A percentile compares a stretch with the other conserved stretches of the same genome.
Evolutionary conservation across 2,797 vertebrate species (phyloP).

Genomic region (Eurystomus glaucurus): DNA sequence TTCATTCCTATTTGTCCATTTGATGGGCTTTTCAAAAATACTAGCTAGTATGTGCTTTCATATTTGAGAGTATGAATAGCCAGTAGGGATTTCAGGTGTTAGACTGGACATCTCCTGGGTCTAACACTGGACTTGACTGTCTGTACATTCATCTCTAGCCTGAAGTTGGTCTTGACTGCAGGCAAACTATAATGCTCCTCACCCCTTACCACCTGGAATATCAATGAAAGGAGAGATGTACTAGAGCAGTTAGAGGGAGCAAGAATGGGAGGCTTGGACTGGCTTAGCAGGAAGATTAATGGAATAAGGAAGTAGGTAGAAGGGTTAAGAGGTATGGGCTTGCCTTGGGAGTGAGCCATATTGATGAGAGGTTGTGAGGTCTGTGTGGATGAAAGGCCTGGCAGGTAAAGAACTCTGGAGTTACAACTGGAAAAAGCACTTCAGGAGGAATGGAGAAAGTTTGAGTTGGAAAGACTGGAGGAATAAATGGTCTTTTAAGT

Average conservation of each 20-base stretch:
- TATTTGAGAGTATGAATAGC: background rate
- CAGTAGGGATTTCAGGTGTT: background rate
- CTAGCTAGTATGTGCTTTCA: background rate
- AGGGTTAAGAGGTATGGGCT: background rate
- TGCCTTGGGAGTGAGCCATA: background rate
- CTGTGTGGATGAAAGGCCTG: background rate
- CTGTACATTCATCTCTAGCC: background rate
- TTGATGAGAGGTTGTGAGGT: background rate
- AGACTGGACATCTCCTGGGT: background rate
- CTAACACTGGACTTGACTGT: background rate
- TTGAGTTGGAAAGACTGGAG: background rate
- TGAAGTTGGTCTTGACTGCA: background rate
- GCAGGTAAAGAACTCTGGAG: background rate
- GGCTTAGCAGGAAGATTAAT: background rate
- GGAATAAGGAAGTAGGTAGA: background rate
- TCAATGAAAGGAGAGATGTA: background rate
- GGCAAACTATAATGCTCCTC: background rate
- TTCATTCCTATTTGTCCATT: background rate
- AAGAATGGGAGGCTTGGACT: background rate
- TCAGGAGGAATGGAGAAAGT: background rate
- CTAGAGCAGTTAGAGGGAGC: background rate
- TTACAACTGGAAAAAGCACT: background rate
- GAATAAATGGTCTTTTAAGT: background rate
- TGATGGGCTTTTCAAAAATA: background rate
- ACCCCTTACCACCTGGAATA: background rate